A percentile compares a stretch with the other conserved stretches of the same genome.
These are phyloP conservation scores for Eulemur coronatus DNA, from an alignment of 2,797 vertebrate species.

Conservation along the genomic window DNA sequence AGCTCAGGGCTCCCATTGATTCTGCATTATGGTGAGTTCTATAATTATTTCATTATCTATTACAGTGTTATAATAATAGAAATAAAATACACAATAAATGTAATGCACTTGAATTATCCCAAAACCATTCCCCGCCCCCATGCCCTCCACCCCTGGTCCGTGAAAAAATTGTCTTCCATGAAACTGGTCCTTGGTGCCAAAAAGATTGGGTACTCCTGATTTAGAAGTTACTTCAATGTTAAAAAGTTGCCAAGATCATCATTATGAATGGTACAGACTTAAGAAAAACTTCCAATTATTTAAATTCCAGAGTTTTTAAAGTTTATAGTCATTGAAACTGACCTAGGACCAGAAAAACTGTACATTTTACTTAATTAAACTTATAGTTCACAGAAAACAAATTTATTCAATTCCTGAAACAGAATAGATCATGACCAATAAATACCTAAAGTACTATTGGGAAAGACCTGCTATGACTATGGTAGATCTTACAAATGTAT, in stretches of 20 bases:
- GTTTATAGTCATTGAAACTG: background rate
- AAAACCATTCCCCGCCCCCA: too few species aligned
- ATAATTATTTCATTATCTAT: too few species aligned
- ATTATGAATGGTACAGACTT: background rate
- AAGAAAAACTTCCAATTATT: background rate
- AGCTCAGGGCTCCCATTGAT: too few species aligned
- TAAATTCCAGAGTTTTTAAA: background rate
- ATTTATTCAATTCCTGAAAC: background rate
- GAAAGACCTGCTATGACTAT: background rate
- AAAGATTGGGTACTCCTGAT: background rate
- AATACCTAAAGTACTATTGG: background rate
- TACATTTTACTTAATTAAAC: background rate
- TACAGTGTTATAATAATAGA: too few species aligned
- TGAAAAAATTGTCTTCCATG: too few species aligned
- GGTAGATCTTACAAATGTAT: background rate
- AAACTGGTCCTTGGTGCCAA: too few species aligned
- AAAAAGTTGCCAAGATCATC: background rate
- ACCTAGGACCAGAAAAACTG: background rate
- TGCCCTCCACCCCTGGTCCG: too few species aligned
- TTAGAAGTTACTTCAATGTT: background rate
- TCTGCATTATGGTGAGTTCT: too few species aligned
- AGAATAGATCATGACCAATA: background rate
- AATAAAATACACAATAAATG: too few species aligned
- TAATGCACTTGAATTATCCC: too few species aligned
- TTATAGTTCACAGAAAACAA: background rate